These are phyloP conservation scores for Lasius platythorax DNA, from an alignment of 2,888 invertebrate genomes.

Conservation along the genomic window DNA sequence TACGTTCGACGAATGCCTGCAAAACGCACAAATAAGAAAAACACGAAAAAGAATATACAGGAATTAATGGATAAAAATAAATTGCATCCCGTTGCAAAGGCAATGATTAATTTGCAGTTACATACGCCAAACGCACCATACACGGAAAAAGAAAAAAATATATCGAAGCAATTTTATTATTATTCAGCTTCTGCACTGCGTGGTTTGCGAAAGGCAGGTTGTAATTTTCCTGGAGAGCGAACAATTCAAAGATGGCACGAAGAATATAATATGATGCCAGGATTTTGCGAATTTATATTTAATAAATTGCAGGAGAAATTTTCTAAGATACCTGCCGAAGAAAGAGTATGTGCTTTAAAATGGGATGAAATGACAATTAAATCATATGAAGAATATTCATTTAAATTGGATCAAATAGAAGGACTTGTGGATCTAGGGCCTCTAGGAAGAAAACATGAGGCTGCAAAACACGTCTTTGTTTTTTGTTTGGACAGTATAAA, in stretches of 20 bases:
- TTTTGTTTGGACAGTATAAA: constrained; percentile 1
- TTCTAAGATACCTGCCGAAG: background rate
- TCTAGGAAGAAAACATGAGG: background rate
- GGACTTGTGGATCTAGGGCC: background rate
- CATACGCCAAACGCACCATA: background rate
- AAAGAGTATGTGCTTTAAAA: constrained; percentile 9
- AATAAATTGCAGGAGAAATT: background rate
- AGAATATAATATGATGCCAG: background rate
- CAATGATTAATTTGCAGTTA: background rate
- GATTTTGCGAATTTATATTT: constrained; percentile 13
- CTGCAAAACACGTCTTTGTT: background rate
- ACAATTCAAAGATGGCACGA: constrained; percentile 4
- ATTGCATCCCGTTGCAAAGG: background rate
- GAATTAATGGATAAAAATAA: background rate
- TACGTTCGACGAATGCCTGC: background rate
- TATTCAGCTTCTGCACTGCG: background rate
- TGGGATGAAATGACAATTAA: constrained; percentile 3
- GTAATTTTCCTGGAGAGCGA: background rate
- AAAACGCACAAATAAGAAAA: background rate
- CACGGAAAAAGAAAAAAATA: background rate
- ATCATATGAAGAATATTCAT: constrained; percentile 4
- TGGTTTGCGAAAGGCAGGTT: constrained; percentile 11
- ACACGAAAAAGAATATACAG: background rate
- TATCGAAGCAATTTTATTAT: background rate
- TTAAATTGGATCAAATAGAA: background rate